Evolutionary conservation across 2,113 vertebrate species (phyloP), one percentile per base, ranked within the genome.

Genomic region (Apteryx mantelli): DNA sequence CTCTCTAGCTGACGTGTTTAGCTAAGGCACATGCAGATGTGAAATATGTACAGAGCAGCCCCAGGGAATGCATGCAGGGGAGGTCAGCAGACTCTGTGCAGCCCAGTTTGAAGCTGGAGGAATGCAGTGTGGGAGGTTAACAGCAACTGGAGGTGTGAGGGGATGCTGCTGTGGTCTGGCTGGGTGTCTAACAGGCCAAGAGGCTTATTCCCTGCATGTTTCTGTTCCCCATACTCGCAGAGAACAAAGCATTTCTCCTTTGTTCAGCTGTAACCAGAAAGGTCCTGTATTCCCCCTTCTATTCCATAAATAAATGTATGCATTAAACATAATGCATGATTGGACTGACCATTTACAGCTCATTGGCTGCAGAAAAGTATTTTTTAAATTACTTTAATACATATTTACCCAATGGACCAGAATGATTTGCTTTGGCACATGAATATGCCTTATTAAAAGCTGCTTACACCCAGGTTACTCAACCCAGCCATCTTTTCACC

Each of bases 301-400:
- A 82, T 77, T 89, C 63, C 90, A 96, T 96, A 96, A 97, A 97
- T 97, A 98, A 97, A 88, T 24, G 55, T 83, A 95, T 86, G 69
- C 26, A 34, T 89, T 97, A 95, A 90, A 97, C 97, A 96, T 71
- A 82, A 82, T 85, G 92, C 86, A 90, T 95, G 93, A 92, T 91
- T 97, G 79, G 85, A 96, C 95, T 94, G 94, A 97, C 93, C 89
- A 84, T 93, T 98, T 98, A 93, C 96, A 97, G 94, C 34, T 95
- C 97, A 97, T 64, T 97, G 90, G 96, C 90, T 97, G 56, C 46
- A 94, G 50, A 66, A 97, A 96, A 97, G 89, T 95, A 95, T 97
- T 98, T 95, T 74, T 75, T 95, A 98, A 98, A 98, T 98, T 93
- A 96, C 97, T 98, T 96, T 95, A 97, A 97, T 97, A 97, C 63